phyloP scores from a whole-genome alignment of 2,888 invertebrate species.

The Mythimna lalbum region DNA sequence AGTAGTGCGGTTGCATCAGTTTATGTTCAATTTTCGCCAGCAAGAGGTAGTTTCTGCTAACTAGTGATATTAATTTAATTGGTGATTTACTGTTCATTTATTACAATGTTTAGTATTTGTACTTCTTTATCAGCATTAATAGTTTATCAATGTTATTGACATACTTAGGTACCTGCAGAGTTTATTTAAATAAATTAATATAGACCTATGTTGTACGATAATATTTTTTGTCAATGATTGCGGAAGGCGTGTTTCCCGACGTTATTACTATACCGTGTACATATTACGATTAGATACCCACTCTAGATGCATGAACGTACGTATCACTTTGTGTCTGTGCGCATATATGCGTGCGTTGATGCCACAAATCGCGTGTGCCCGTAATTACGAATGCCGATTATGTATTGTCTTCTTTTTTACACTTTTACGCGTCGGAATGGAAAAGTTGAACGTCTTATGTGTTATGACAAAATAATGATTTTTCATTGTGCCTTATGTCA shows the following conservation, averaged over 20 bases:
- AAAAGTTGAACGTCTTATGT: constrained; percentile 84
- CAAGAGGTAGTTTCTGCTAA: constrained; percentile 2
- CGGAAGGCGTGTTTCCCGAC: constrained; percentile 54
- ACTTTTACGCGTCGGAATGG: constrained; percentile 81
- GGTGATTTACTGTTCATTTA: constrained; percentile 3
- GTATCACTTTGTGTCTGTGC: constrained; percentile 29
- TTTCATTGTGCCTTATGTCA: constrained; percentile 73
- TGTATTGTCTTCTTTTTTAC: constrained; percentile 83
- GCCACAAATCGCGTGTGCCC: constrained; percentile 74
- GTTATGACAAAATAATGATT: constrained; percentile 78
- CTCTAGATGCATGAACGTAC: constrained; percentile 23
- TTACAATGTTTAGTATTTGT: not conserved
- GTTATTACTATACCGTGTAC: constrained; percentile 30
- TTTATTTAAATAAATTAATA: not conserved
- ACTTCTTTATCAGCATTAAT: not conserved
- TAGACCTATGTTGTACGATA: not conserved
- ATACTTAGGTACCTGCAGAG: not conserved
- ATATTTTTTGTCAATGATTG: constrained; percentile 32
- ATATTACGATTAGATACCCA: constrained; percentile 21
- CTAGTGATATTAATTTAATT: constrained; percentile 60
- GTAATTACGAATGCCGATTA: constrained; percentile 80
- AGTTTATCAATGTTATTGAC: not conserved
- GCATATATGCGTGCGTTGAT: constrained; percentile 58
- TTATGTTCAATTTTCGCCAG: not conserved
- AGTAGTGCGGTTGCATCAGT: not conserved